Conservation (phyloP, 1,140 invertebrate genomes). For the Brachionus asplanchnoidis region DNA sequence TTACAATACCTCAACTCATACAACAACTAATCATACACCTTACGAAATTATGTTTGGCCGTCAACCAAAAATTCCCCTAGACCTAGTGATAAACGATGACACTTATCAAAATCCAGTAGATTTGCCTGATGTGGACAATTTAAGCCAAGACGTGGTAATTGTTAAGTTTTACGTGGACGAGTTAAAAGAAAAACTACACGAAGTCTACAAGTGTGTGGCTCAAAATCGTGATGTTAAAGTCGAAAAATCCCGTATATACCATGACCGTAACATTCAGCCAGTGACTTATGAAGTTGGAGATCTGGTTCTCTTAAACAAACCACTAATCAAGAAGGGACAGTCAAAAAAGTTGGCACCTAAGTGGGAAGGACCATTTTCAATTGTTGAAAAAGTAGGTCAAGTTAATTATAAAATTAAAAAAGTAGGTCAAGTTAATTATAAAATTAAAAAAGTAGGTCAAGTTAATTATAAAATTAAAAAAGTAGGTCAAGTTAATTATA, state of each 20-base stretch:
- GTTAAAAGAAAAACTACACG: not conserved
- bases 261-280: not conserved
- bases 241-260: not conserved
- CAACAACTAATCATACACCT: not conserved
- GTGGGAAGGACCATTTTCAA: not conserved
- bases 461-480: too few relatives aligned
- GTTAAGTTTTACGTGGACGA: not conserved
- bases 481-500: not conserved
- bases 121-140: not conserved
- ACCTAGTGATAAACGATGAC: too few relatives aligned
- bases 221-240: not conserved
- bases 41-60: not conserved
- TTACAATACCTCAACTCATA: not conserved
- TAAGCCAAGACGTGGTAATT: not conserved
- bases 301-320: not conserved
- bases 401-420: too few relatives aligned
- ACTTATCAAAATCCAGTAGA: not conserved
- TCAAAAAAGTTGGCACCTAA: not conserved
- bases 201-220: not conserved
- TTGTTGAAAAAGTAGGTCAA: slow-evolving; percentile 7
- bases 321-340: not conserved
- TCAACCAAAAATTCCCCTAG: not conserved
- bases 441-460: too few relatives aligned
- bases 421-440: too few relatives aligned
- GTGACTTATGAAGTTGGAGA: not conserved